Evolutionary conservation across 2,888 invertebrate genomes (phyloP).

Genomic region (Nezara viridula): DNA sequence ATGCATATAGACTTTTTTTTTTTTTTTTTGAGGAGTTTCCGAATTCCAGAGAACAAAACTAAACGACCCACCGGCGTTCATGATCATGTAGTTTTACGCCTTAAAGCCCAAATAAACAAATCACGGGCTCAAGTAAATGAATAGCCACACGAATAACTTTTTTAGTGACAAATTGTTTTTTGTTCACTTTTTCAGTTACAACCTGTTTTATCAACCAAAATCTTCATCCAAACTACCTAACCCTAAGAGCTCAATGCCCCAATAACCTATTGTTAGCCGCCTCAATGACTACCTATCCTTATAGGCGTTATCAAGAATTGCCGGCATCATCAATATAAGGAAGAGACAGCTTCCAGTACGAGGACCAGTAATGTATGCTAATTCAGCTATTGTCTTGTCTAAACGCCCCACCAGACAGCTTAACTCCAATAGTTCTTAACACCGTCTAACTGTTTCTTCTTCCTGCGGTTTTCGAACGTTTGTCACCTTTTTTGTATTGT

Average conservation of each 20-base stretch:
- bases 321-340: neutral
- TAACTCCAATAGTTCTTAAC: neutral
- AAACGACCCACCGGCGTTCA: too few species aligned
- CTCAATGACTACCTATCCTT: neutral
- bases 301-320: neutral
- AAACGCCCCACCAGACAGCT: neutral
- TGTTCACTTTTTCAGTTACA: too few species aligned
- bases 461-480: neutral
- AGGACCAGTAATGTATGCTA: constrained; percentile 15
- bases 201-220: too few species aligned
- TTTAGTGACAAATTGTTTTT: too few species aligned
- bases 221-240: too few species aligned
- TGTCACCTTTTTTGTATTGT: neutral
- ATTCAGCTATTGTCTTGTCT: neutral
- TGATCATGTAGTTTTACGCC: too few species aligned
- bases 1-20: too few species aligned
- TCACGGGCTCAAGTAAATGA: too few species aligned
- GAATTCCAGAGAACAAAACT: too few species aligned
- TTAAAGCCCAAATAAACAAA: too few species aligned
- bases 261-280: neutral
- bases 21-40: too few species aligned
- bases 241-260: neutral
- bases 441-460: neutral
- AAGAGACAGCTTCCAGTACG: neutral
- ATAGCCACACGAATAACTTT: too few species aligned